phyloP scores from a whole-genome alignment of 2,113 vertebrate genomes.

The Etheostoma cragini region DNA sequence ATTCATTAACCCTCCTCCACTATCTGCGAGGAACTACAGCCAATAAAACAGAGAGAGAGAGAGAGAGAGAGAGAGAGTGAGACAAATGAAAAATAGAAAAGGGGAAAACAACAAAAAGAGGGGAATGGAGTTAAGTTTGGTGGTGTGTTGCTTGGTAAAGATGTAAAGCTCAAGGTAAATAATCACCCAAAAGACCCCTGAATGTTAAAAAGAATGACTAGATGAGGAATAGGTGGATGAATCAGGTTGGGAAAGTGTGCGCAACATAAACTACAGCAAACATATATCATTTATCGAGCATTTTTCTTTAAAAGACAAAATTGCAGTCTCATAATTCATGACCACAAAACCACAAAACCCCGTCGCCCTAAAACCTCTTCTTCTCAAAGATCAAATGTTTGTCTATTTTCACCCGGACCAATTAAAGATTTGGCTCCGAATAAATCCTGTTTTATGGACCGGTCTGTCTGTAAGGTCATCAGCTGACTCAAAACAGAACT shows the following conservation, averaged over 20 bases:
- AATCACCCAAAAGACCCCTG: not conserved
- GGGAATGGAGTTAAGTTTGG: not conserved
- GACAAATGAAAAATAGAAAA: constrained; percentile 3
- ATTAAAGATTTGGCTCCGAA: not conserved
- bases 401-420: not conserved
- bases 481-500: not conserved
- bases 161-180: not conserved
- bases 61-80: not conserved
- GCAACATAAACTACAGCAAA: not conserved
- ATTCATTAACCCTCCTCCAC: constrained; percentile 60
- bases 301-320: not conserved
- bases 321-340: not conserved
- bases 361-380: not conserved
- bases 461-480: not conserved
- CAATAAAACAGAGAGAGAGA: constrained; percentile 26
- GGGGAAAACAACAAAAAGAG: not conserved
- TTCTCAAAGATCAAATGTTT: constrained; percentile 2
- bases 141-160: not conserved
- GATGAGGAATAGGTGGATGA: not conserved
- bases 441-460: not conserved
- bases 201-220: not conserved
- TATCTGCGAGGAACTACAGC: constrained; percentile 11
- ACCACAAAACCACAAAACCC: not conserved
- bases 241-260: not conserved
- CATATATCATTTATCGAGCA: no score